Conservation (phyloP, 2,113 vertebrate species). For the Tachuris rubrigastra region DNA sequence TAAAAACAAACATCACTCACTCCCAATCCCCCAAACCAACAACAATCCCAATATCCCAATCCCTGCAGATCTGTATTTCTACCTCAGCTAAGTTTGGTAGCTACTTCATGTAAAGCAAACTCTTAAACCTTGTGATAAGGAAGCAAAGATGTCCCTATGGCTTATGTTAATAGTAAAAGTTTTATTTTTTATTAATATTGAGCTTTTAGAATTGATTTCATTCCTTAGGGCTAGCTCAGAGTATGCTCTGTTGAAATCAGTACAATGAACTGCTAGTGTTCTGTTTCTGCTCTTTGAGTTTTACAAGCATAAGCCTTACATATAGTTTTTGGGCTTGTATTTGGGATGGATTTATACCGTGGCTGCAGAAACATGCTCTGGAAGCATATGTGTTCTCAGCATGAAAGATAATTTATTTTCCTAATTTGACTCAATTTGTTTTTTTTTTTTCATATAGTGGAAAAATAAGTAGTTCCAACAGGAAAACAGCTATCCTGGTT, state of each 20-base stretch:
- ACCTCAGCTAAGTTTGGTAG: background rate
- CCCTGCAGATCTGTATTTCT: background rate
- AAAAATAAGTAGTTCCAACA: background rate
- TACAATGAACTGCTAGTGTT: background rate
- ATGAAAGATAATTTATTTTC: background rate
- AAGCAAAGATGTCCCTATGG: background rate
- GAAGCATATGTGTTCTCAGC: background rate
- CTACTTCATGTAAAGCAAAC: background rate
- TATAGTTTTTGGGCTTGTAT: background rate
- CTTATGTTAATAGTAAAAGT: background rate
- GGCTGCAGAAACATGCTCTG: background rate
- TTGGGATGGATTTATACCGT: background rate
- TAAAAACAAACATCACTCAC: background rate
- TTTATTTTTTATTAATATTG: background rate
- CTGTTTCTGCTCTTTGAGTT: background rate
- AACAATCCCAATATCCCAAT: background rate
- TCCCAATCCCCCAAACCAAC: background rate
- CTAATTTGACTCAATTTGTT: background rate
- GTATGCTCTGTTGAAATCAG: background rate
- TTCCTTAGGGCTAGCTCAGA: background rate
- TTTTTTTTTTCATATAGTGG: background rate
- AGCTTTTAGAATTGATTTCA: background rate
- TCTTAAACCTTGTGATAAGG: background rate
- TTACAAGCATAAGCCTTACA: background rate
- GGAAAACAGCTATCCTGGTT: background rate